Percentiles rank a stretch among this genome's conserved stretches.
Evolutionary conservation across 2,113 vertebrate species (phyloP).

Genomic region (Gopherus evgoodei): DNA sequence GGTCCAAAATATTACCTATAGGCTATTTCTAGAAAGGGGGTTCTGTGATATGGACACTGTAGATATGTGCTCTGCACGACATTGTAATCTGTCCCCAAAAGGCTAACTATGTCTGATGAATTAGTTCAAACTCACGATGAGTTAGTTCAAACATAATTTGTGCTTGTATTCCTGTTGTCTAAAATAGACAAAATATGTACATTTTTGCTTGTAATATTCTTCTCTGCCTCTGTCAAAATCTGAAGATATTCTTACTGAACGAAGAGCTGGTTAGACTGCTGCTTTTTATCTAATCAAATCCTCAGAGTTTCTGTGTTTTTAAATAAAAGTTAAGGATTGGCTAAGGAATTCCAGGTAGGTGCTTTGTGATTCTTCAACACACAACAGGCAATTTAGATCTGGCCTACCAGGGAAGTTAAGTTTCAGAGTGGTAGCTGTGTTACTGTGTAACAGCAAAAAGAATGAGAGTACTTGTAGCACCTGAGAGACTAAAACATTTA

Average conservation of each 20-base stretch:
- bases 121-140: too few relatives aligned
- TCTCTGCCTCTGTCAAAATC: neutral
- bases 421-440: too few relatives aligned
- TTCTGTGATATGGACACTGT: neutral
- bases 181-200: neutral
- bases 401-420: too few relatives aligned
- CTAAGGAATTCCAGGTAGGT: accelerated
- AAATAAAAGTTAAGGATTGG: neutral
- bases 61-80: neutral
- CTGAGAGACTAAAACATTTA: too few relatives aligned
- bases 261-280: neutral
- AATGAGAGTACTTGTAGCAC: too few relatives aligned
- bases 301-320: neutral
- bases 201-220: neutral
- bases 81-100: neutral
- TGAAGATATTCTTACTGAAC: neutral
- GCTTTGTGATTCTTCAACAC: neutral
- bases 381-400: neutral
- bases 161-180: neutral
- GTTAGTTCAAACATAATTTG: too few relatives aligned
- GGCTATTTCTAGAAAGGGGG: neutral
- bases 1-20: neutral
- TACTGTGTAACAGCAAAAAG: too few relatives aligned
- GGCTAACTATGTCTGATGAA: neutral
- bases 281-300: neutral